Evolutionary conservation across 2,888 invertebrate genomes (phyloP).

Genomic region (Drosophila siamana): DNA sequence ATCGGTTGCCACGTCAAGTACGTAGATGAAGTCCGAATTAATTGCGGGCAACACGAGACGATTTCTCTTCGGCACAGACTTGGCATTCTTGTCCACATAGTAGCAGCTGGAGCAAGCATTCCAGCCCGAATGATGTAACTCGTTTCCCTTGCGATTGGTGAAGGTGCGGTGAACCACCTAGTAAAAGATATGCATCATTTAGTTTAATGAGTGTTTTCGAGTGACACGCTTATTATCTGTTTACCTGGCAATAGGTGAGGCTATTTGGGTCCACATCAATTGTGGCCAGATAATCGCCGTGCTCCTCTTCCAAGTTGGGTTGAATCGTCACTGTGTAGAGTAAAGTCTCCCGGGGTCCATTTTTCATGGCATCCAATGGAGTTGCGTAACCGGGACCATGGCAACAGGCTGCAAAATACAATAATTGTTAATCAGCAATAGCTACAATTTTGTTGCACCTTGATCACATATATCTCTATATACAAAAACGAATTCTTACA

Average conservation of each 20-base stretch:
- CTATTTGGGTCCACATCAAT: constrained; percentile 96
- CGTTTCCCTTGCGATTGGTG: constrained; percentile 92
- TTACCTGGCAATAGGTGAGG: constrained; percentile 92
- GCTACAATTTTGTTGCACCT: constrained; percentile 1
- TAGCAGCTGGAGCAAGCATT: constrained; percentile 98
- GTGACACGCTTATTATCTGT: not conserved
- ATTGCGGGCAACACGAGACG: constrained; percentile 93
- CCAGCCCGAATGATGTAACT: constrained; percentile 98
- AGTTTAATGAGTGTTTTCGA: not conserved
- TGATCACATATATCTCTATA: not conserved
- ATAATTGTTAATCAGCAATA: constrained; percentile 26
- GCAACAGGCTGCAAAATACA: constrained; percentile 75
- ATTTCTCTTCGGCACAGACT: constrained; percentile 88
- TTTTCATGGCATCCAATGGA: constrained; percentile 93
- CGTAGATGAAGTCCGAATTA: constrained; percentile 92
- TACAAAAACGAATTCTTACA: constrained; percentile 26
- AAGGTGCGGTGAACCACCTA: constrained; percentile 95
- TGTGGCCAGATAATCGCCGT: constrained; percentile 95
- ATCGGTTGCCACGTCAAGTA: constrained; percentile 92
- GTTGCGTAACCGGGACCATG: constrained; percentile 91
- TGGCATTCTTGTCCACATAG: constrained; percentile 83
- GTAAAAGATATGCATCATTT: constrained; percentile 28
- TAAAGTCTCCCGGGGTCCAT: constrained; percentile 93
- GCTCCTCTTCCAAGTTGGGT: constrained; percentile 88
- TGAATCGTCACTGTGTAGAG: constrained; percentile 96